Evolutionary conservation across 2,888 invertebrate species (phyloP).

Genomic region (Sesamia inferens): DNA sequence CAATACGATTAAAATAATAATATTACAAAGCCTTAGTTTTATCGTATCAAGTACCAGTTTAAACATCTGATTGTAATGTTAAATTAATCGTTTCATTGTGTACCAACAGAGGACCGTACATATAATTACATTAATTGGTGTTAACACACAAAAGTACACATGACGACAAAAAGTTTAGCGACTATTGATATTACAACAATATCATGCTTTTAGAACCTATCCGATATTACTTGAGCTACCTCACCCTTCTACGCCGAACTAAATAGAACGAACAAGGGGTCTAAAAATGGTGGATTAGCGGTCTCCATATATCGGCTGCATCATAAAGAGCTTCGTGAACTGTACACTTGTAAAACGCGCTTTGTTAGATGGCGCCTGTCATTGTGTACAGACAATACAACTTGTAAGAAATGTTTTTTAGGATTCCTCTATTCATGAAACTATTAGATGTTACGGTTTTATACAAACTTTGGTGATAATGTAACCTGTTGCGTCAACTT

Average conservation of each 20-base stretch:
- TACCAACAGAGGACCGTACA: slow-evolving; percentile 73
- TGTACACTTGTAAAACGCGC: slow-evolving; percentile 88
- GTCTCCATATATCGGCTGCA: slow-evolving; percentile 80
- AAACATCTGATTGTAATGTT: slow-evolving; percentile 53
- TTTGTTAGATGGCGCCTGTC: slow-evolving; percentile 88
- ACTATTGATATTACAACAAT: slow-evolving; percentile 89
- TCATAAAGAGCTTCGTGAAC: slow-evolving; percentile 89
- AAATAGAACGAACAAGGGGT: slow-evolving; percentile 66
- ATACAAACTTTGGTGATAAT: slow-evolving; percentile 83
- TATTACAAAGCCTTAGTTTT: slow-evolving; percentile 14
- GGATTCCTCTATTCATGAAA: slow-evolving; percentile 87
- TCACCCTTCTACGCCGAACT: slow-evolving; percentile 65
- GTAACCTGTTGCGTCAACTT: slow-evolving; percentile 79
- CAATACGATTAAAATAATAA: slow-evolving; percentile 17
- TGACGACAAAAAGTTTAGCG: slow-evolving; percentile 85
- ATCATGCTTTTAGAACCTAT: slow-evolving; percentile 87
- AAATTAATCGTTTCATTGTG: slow-evolving; percentile 62
- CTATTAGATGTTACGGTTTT: slow-evolving; percentile 85
- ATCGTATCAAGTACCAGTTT: slow-evolving; percentile 44
- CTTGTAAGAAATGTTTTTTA: slow-evolving; percentile 90
- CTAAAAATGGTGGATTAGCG: slow-evolving; percentile 74
- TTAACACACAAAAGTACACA: slow-evolving; percentile 84
- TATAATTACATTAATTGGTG: slow-evolving; percentile 86
- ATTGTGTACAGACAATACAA: slow-evolving; percentile 89
- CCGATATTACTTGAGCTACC: slow-evolving; percentile 76